These are phyloP conservation scores for Diuraphis noxia DNA, from an alignment of 1,140 invertebrate species.

Conservation along the genomic window DNA sequence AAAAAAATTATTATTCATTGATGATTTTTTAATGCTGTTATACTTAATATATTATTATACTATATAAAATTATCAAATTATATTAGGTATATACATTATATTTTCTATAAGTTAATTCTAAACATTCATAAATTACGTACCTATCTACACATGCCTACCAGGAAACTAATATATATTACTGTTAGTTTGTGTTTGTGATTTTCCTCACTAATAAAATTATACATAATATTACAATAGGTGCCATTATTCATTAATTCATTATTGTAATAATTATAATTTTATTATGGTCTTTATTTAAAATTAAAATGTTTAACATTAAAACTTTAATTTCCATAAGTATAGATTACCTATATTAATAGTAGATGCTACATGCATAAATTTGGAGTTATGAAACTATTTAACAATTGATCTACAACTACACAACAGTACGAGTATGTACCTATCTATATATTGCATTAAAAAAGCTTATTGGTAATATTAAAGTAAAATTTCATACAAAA, in stretches of 20 bases:
- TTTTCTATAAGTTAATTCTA: no score
- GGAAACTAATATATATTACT: not conserved
- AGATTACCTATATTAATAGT: no score
- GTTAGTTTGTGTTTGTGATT: not conserved
- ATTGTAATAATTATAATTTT: not conserved
- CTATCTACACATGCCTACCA: not conserved
- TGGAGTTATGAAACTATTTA: not conserved
- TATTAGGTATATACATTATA: not conserved
- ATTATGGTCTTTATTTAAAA: not conserved
- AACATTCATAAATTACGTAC: no score
- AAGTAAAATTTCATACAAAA: not conserved
- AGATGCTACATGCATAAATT: not conserved
- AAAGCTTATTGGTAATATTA: no score
- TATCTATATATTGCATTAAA: no score
- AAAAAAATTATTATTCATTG: no score
- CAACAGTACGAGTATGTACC: not conserved
- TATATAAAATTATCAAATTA: not conserved
- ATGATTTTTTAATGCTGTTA: not conserved
- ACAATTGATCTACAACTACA: not conserved
- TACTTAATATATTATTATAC: not conserved
- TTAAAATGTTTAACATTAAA: not conserved
- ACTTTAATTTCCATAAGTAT: not conserved
- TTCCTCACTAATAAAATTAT: not conserved
- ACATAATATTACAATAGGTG: not conserved
- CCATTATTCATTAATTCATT: not conserved